These are phyloP conservation scores for Amphiprion ocellaris DNA, from an alignment of 2,113 vertebrate species.

Conservation along the genomic window DNA sequence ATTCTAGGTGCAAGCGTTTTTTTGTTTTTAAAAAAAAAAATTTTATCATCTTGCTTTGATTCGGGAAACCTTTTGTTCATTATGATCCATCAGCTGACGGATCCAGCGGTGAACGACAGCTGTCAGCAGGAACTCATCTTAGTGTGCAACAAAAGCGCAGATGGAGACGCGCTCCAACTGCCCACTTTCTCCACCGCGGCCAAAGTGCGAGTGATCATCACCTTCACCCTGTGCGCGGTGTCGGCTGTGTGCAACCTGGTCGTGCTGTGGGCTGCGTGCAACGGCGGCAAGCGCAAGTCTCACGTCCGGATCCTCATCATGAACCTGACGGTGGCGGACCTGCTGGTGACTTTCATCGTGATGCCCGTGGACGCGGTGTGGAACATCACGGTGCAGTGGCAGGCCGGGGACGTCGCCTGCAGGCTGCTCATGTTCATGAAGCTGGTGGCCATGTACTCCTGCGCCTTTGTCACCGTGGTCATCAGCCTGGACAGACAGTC, in stretches of 20 bases:
- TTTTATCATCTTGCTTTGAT: background rate
- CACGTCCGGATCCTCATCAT: slow-evolving; percentile 88
- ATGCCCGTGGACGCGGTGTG: slow-evolving; percentile 91
- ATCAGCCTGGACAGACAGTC: slow-evolving; percentile 91
- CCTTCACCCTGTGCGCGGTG: slow-evolving; percentile 84
- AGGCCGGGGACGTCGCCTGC: slow-evolving; percentile 87
- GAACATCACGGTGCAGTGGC: slow-evolving; percentile 92
- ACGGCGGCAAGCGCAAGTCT: slow-evolving; percentile 81
- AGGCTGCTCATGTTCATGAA: slow-evolving; percentile 90
- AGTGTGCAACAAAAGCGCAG: slow-evolving; percentile 62
- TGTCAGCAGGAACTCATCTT: slow-evolving; percentile 54
- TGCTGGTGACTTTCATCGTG: slow-evolving; percentile 88
- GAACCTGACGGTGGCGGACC: slow-evolving; percentile 88
- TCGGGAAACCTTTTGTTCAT: background rate
- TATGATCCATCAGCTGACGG: slow-evolving; percentile 75
- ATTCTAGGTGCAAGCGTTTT: background rate
- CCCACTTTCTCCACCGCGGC: slow-evolving; percentile 90
- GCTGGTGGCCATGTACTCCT: slow-evolving; percentile 91
- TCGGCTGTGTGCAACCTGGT: slow-evolving; percentile 86
- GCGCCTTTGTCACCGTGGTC: slow-evolving; percentile 89
- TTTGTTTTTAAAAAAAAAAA: background rate
- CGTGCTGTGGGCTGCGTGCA: slow-evolving; percentile 83
- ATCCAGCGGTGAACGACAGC: slow-evolving; percentile 69
- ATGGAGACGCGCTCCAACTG: slow-evolving; percentile 74
- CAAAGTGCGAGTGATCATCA: slow-evolving; percentile 87